Evolutionary conservation across 2,888 invertebrate genomes (phyloP), one percentile per base, ranked within the genome.

Genomic region (Andrena bucephala): DNA sequence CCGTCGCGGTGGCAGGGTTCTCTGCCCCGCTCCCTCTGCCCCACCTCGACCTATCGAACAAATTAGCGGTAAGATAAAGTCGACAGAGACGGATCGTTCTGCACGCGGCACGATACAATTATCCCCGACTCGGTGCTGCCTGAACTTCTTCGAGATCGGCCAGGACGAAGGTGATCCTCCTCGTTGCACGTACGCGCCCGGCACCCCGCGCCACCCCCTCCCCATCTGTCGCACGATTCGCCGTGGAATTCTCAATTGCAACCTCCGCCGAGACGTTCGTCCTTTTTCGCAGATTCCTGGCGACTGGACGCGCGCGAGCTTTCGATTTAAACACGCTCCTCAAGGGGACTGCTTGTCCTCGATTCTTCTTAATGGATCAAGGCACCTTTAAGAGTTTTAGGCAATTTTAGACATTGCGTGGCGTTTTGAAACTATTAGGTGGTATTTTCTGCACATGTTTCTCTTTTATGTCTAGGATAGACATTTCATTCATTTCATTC

Each of bases 61-160:
- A 93, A 93, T 93, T 93, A 93, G 92, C 89, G 86, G 85, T 78
- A 84, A 89, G 93, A 93, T 93, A 93, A 93, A 90, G 88, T 87
- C 91, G 93, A 93, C 93, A 92, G 92, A 93, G 93, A 93, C 90
- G 89, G 91, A 93, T 93, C 90, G 92, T 74, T 66, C 63, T 84
- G 87, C 68, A 86, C 86, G 81, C 85, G 78, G 83, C 83, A 78
- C 87, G 92, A 91, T 91, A 93, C 91, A 93, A 93, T 92, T 93
- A 92, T 90, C 88, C 77, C 85, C 50, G 66, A 59, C 78, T 74
- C 74, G 77, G 72, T 75, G 65, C 50, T 60, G 63, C 70, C 62
- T 76, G 68, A 72, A 66, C 67, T 63, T 75, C 69, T 67, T 62
- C 70, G 50, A 36, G 52, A 65, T 62, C 63, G 31, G 62, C 20